phyloP scores from a whole-genome alignment of 2,888 invertebrate species.

The Geotrupes spiniger region DNA sequence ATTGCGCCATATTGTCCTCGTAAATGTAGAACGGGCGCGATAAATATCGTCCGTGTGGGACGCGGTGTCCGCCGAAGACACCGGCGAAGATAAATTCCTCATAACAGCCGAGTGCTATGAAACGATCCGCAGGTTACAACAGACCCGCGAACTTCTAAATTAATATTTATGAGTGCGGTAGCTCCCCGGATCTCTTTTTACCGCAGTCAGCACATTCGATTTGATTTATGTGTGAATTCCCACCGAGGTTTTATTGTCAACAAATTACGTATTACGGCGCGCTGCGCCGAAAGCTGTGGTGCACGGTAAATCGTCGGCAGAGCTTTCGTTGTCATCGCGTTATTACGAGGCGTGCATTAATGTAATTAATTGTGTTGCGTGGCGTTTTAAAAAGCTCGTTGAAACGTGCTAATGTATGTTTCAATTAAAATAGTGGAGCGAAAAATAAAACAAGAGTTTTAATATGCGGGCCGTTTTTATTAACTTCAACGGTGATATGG shows the following conservation, averaged over 20 bases:
- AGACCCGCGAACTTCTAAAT: slow-evolving; percentile 21
- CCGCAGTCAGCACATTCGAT: slow-evolving; percentile 26
- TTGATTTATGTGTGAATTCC: slow-evolving; percentile 35
- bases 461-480: no score
- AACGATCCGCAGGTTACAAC: slow-evolving; percentile 26
- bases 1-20: no score
- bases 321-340: not conserved
- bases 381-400: no score
- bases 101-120: slow-evolving; percentile 23
- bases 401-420: no score
- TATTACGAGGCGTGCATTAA: no score
- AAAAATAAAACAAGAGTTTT: no score
- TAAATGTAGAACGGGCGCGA: no score
- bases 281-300: not conserved
- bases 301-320: not conserved
- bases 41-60: no score
- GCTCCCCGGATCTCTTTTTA: slow-evolving; percentile 26
- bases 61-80: not conserved
- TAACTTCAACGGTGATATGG: no score
- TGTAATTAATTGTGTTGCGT: no score
- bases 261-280: slow-evolving; percentile 26
- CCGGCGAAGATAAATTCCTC: slow-evolving; percentile 14
- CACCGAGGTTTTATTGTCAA: slow-evolving; percentile 34
- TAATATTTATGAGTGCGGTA: slow-evolving; percentile 27
- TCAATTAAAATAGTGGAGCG: no score